Base-by-base conservation (phyloP, 2,113 vertebrate species). In the Cynopterus brachyotis region DNA sequence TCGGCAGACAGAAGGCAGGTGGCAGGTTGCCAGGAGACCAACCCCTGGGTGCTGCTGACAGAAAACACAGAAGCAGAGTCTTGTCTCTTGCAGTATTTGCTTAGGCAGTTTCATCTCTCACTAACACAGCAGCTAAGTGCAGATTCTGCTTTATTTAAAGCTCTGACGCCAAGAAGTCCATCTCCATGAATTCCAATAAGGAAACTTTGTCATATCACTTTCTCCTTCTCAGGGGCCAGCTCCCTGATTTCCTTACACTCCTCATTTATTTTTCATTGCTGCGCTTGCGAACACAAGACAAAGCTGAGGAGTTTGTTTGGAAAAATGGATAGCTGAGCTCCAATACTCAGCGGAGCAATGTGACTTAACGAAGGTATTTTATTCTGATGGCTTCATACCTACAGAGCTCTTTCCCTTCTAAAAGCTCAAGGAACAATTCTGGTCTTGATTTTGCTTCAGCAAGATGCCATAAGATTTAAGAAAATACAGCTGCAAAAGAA, bases 21-120 rank as follows among this genome's bases (percentile, higher is more conserved):
- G 98, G 98, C 98, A 97, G 96, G 98, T 99, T 99, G 99, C 99
- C 98, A 99, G 99, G 99, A 99, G 99, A 99, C 98, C 98, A 98
- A 98, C 96, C 98, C 98, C 98, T 97, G 94, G 96, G 82, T 42
- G 99, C 98, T 98, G 98, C 98, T 98, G 98, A 98, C 98, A 98
- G 99, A 98, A 98, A 98, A 99, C 98, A 98, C 98, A 98, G 98
- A 98, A 98, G 98, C 98, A 98, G 98, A 98, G 98, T 99, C 98
- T 92, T 89, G 91, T 92, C 70, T 94, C 62, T 62, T 7, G 10
- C 83, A 26, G 26, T 79, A 90, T 80, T 93, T 91, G 28, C 50
- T 83, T 55, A 98, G 98, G 98, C 98, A 98, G 98, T 98, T 98
- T 98, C 98, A 37, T 98, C 98, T 98, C 98, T 98, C 98, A 98